Base-by-base conservation (phyloP, 2,113 vertebrate genomes). In the Otis tarda region DNA sequence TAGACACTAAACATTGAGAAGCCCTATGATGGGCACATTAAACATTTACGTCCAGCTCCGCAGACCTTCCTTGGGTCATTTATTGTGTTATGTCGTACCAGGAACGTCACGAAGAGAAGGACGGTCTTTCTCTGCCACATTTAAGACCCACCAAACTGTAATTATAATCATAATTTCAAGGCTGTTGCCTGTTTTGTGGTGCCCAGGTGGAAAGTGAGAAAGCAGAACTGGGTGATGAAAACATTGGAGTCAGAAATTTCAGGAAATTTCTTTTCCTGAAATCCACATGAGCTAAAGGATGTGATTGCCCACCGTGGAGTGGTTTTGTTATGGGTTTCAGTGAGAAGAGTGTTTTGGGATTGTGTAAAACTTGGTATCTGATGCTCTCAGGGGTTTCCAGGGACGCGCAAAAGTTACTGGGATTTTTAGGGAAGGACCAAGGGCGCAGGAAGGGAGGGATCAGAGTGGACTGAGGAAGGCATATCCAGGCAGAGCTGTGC, bases 171-270 rank as follows among this genome's bases (percentile, higher is more conserved):
- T 57, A 45, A 78, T 80, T 93, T 79, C 30, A 43, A 68, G 70
- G 21, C 55, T 68, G 5, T 70, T 82, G 67, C 33, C 61, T 9
- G 3, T 93, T 88, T 73, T 83, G 55, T 67, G 23, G 56, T 70
- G 61, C 17, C 31, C 31, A 18, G 41, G 37, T 22, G 64, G 37
- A 61, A 68, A 63, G 39, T 39, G 15, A 65, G 65, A 53, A 74
- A 71, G 75, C 1, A 6, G 52, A 60, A 55, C 2, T 0, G 7
- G 50, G 35, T 0, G 7, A 5, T 18, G 78, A 20, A 64, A 45
- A 21, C 0, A 0, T 13, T 41, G 73, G 76, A 24, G 39, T 18
- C 15, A 16, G 41, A 43, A 43, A 43, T 43, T 43, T 43, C 41
- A 43, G 41, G 41, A 43, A 43, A 43, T 43, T 43, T 43, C 41